phyloP scores from a whole-genome alignment of 2,888 invertebrate species.

The Drosophila pseudotalamancana region DNA sequence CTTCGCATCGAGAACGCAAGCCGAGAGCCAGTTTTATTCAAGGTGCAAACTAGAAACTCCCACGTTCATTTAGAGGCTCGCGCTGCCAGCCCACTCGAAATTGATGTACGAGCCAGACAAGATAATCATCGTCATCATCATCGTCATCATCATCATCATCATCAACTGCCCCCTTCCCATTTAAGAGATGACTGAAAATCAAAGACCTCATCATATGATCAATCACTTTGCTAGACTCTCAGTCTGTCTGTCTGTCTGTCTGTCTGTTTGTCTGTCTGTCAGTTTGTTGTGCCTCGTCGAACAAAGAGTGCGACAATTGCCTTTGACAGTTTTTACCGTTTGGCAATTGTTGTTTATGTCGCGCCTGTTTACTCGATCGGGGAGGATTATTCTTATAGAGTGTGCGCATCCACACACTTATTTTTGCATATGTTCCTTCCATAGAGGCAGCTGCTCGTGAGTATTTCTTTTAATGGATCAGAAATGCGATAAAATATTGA shows the following conservation, averaged over 20 bases:
- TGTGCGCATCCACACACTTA: conserved; percentile 18
- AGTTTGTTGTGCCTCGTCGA: conserved; percentile 54
- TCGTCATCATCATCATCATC: too few relatives aligned
- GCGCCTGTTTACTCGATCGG: conserved; percentile 40
- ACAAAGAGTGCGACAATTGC: conserved; percentile 72
- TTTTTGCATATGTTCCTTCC: conserved; percentile 72
- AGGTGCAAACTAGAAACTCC: conserved; percentile 77
- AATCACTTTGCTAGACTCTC: conserved; percentile 44
- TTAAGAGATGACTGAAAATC: conserved; percentile 25
- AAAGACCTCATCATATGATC: conserved; percentile 59
- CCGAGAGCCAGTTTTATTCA: conserved; percentile 20
- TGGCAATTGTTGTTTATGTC: conserved; percentile 64
- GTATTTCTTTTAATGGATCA: conserved; percentile 12
- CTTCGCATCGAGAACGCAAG: conserved; percentile 45
- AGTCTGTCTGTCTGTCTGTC: conserved; percentile 15
- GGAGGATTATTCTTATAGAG: conserved; percentile 27
- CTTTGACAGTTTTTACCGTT: conserved; percentile 77
- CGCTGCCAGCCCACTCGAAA: conserved; percentile 50
- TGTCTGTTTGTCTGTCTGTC: conserved; percentile 48
- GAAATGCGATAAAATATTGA: not conserved
- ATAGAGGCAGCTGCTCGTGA: conserved; percentile 48
- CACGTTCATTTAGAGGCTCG: conserved; percentile 65
- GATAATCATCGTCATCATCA: too few relatives aligned
- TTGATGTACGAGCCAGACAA: conserved; percentile 45
- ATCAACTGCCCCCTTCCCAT: not conserved